Evolutionary conservation across 2,888 invertebrate species (phyloP).

Genomic region (Hedya salicella): DNA sequence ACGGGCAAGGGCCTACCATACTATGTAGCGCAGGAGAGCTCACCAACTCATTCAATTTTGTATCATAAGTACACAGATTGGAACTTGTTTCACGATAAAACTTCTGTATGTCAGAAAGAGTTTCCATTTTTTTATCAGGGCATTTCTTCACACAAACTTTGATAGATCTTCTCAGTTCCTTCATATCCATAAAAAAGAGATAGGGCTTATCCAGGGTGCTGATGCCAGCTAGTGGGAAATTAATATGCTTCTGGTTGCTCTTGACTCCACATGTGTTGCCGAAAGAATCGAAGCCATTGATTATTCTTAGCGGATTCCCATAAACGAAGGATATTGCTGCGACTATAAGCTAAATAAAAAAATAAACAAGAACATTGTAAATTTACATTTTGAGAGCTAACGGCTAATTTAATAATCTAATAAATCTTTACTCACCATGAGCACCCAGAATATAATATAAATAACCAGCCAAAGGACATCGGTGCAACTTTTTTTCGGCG

Average conservation of each 20-base stretch:
- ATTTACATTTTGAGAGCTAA: background rate
- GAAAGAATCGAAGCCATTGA: slow-evolving; percentile 97
- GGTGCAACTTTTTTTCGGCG: slow-evolving; percentile 89
- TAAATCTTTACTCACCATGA: slow-evolving; percentile 87
- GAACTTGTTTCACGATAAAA: slow-evolving; percentile 91
- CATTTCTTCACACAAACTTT: slow-evolving; percentile 96
- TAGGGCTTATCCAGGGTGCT: slow-evolving; percentile 91
- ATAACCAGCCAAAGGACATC: slow-evolving; percentile 92
- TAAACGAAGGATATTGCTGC: slow-evolving; percentile 95
- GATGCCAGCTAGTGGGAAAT: slow-evolving; percentile 91
- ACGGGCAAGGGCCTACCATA: slow-evolving; percentile 91
- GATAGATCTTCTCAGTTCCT: slow-evolving; percentile 89
- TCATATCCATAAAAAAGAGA: slow-evolving; percentile 93
- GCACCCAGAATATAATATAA: slow-evolving; percentile 92
- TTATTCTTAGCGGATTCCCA: slow-evolving; percentile 93
- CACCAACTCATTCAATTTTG: slow-evolving; percentile 83
- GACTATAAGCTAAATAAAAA: slow-evolving; percentile 87
- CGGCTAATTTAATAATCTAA: background rate
- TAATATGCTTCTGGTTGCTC: slow-evolving; percentile 89
- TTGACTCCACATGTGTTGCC: slow-evolving; percentile 97
- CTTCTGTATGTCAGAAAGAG: slow-evolving; percentile 87
- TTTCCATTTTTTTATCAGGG: slow-evolving; percentile 87
- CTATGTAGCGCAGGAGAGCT: slow-evolving; percentile 72
- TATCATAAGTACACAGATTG: slow-evolving; percentile 91
- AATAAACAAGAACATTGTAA: slow-evolving; percentile 41